These are phyloP conservation scores for Alauda arvensis DNA, from an alignment of 2,797 vertebrate species.

Conservation along the genomic window DNA sequence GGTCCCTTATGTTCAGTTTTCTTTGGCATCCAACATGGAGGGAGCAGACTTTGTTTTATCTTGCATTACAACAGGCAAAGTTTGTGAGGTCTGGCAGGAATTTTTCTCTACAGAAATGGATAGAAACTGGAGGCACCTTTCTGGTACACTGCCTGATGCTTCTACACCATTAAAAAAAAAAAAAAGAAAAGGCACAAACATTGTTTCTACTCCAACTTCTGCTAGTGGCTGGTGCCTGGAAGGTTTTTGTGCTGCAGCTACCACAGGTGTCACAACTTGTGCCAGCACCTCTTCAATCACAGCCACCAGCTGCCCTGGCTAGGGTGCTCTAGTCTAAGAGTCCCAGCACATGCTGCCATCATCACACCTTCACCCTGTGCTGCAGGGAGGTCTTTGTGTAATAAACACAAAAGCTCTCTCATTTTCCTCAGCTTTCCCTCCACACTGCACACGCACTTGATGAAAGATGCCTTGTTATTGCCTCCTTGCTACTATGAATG, in stretches of 20 bases:
- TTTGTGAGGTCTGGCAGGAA: background rate
- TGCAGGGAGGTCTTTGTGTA: background rate
- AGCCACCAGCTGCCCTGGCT: background rate
- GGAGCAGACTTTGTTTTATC: background rate
- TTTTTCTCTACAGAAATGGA: background rate
- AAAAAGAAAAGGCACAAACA: background rate
- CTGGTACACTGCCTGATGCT: background rate
- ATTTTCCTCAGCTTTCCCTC: background rate
- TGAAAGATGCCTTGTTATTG: background rate
- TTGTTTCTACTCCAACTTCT: background rate
- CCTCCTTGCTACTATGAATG: background rate
- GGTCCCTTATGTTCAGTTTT: background rate
- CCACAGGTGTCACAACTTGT: fast-evolving
- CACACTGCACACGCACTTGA: fast-evolving
- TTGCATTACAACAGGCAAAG: background rate
- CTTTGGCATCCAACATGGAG: background rate
- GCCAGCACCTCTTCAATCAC: background rate
- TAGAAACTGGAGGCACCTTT: background rate
- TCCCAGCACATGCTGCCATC: background rate
- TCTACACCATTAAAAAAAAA: background rate
- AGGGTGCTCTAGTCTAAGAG: background rate
- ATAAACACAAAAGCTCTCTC: background rate
- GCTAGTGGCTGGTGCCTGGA: background rate
- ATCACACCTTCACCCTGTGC: background rate
- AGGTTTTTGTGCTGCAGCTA: background rate